These are phyloP conservation scores for Choloepus didactylus DNA, from an alignment of 2,797 vertebrate species.

Conservation along the genomic window DNA sequence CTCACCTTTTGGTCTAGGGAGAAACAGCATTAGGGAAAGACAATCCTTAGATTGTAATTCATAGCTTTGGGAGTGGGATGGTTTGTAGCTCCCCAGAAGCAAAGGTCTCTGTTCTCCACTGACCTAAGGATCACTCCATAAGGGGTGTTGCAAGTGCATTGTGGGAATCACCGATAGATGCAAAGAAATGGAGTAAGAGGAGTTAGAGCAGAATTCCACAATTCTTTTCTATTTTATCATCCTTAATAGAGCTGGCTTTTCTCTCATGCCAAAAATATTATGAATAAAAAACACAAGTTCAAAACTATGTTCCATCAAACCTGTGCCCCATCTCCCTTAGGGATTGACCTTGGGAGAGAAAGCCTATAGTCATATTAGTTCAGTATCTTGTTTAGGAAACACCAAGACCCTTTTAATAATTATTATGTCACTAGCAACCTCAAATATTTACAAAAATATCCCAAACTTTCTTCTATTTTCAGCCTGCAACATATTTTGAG, in stretches of 20 bases:
- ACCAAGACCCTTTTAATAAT: not conserved
- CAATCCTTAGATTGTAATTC: not conserved
- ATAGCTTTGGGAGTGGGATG: fast-evolving
- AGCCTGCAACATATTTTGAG: not conserved
- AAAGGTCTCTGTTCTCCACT: not conserved
- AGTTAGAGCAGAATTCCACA: not conserved
- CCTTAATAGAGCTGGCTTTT: not conserved
- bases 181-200: not conserved
- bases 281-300: not conserved
- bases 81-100: not conserved
- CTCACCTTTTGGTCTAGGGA: not conserved
- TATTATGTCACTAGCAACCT: not conserved
- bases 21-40: not conserved
- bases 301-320: not conserved
- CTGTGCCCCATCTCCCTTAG: not conserved
- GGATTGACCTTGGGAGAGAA: not conserved
- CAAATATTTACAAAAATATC: not conserved
- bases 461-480: not conserved
- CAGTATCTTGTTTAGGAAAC: not conserved
- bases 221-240: not conserved
- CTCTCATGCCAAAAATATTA: not conserved
- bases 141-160: not conserved
- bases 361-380: not conserved
- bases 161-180: not conserved
- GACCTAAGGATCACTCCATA: not conserved